phyloP scores from a whole-genome alignment of 2,113 vertebrate genomes.

The Oenanthe melanoleuca region DNA sequence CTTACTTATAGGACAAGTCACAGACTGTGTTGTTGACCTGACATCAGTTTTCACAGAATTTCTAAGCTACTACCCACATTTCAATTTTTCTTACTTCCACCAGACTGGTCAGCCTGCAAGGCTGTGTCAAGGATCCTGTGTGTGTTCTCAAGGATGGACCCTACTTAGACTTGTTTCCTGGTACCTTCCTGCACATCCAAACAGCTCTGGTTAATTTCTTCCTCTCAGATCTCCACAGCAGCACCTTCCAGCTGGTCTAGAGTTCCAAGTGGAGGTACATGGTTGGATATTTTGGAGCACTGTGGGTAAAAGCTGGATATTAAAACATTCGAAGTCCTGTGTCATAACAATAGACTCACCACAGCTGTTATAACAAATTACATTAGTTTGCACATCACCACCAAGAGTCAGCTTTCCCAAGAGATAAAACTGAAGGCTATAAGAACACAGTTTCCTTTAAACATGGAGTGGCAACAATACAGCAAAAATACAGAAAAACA shows the following conservation, averaged over 20 bases:
- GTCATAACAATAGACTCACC: neutral
- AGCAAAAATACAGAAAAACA: neutral
- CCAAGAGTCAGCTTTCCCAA: neutral
- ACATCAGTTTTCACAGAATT: neutral
- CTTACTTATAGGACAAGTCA: neutral
- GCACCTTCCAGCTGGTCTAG: neutral
- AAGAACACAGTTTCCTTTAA: neutral
- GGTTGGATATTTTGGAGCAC: neutral
- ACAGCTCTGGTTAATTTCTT: neutral
- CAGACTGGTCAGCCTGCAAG: neutral
- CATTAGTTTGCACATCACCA: neutral
- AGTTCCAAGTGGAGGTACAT: neutral
- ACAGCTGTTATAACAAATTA: neutral
- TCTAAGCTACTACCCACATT: neutral
- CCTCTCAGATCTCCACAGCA: accelerated
- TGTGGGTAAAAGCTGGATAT: neutral
- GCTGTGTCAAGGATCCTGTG: neutral
- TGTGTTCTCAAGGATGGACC: neutral
- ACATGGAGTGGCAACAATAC: neutral
- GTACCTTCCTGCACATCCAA: neutral
- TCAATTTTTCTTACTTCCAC: neutral
- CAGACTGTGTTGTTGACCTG: neutral
- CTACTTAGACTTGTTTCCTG: neutral
- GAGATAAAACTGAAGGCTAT: neutral
- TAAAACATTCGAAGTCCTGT: neutral